A percentile compares a stretch with the other conserved stretches of the same genome.
Evolutionary conservation across 2,797 vertebrate species (phyloP).

Genomic region (Rhinichthys osculus): DNA sequence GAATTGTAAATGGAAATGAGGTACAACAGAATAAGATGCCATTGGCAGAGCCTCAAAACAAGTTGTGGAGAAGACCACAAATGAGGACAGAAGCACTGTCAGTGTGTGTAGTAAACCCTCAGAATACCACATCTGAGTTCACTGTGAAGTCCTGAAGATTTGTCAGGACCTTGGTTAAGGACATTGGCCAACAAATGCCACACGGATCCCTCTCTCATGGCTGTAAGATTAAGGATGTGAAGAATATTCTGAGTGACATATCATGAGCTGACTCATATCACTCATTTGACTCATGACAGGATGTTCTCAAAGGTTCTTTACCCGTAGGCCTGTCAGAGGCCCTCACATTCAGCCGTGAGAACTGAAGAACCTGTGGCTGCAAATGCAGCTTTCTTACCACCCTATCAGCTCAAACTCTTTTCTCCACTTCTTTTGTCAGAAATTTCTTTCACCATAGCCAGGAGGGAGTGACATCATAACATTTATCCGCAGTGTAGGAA

Average conservation of each 20-base stretch:
- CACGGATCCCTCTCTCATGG: background rate
- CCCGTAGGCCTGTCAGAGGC: background rate
- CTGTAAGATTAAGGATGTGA: background rate
- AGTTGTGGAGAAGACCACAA: too few relatives aligned
- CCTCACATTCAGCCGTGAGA: background rate
- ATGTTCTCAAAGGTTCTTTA: background rate
- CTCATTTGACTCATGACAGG: conserved; percentile 6
- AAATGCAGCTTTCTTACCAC: background rate
- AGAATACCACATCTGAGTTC: background rate
- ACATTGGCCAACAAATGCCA: background rate
- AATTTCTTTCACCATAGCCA: background rate
- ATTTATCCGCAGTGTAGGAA: background rate
- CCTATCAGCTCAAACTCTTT: background rate
- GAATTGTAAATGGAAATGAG: too few relatives aligned
- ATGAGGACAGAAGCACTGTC: background rate
- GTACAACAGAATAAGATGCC: too few relatives aligned
- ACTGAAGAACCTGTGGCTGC: background rate
- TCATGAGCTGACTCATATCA: background rate
- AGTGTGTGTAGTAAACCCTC: background rate
- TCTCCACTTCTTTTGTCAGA: background rate
- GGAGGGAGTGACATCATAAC: conserved; percentile 4
- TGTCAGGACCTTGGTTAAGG: background rate
- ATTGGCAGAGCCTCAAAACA: too few relatives aligned
- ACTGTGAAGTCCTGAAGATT: background rate
- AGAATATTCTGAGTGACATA: background rate